Conservation (phyloP, 2,113 vertebrate species). For the Corythaeola cristata region DNA sequence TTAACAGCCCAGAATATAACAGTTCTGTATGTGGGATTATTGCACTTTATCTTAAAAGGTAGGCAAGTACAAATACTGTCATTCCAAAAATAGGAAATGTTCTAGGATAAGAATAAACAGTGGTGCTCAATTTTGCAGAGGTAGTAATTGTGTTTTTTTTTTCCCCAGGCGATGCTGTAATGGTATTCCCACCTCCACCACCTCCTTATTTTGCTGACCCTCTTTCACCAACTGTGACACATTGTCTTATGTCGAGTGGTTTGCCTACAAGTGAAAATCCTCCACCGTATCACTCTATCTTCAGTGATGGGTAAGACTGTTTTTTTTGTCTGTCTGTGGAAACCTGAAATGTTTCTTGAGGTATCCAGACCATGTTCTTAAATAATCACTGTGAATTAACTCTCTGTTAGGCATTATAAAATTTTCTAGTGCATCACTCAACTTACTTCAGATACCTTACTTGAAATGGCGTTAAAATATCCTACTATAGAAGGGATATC, state of each 20-base stretch:
- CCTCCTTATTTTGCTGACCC: constrained; percentile 79
- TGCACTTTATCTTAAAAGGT: neutral
- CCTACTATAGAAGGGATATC: neutral
- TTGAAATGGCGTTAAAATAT: neutral
- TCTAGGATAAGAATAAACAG: neutral
- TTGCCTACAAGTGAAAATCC: constrained; percentile 65
- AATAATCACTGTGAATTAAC: neutral
- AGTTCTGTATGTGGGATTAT: neutral
- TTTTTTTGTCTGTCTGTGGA: neutral
- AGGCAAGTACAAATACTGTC: neutral
- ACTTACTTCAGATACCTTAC: neutral
- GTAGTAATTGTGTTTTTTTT: neutral
- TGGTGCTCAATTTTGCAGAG: neutral
- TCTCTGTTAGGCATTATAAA: neutral
- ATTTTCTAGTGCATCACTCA: neutral
- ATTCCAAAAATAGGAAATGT: neutral
- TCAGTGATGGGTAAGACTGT: constrained; percentile 72
- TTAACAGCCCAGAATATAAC: neutral
- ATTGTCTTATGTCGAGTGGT: neutral
- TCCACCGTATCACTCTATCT: constrained; percentile 76
- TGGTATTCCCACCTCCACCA: constrained; percentile 79
- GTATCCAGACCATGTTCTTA: neutral
- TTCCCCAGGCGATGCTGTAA: constrained; percentile 74
- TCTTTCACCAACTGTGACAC: neutral
- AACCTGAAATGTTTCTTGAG: neutral